These are phyloP conservation scores for Papilio polytes DNA, from an alignment of 1,140 invertebrate species.

Conservation along the genomic window DNA sequence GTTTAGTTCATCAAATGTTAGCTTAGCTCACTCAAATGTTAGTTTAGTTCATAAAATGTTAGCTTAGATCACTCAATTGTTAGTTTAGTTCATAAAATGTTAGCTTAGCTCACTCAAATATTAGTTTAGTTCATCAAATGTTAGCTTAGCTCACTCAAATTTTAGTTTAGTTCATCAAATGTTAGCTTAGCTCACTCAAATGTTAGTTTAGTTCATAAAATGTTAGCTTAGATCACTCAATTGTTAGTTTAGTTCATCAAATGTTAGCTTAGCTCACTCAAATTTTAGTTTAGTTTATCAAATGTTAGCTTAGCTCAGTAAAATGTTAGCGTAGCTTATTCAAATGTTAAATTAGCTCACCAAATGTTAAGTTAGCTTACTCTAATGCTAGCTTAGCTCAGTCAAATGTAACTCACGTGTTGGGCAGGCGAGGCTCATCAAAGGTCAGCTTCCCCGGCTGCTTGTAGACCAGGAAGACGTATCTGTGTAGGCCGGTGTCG, in stretches of 20 bases:
- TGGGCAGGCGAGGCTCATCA: too few species aligned
- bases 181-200: neutral
- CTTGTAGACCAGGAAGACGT: conserved; percentile 94
- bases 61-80: too few species aligned
- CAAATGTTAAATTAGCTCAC: neutral
- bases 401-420: too few species aligned
- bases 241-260: neutral
- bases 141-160: too few species aligned
- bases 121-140: neutral
- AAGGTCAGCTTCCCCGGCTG: conserved; percentile 84
- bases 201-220: neutral
- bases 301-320: too few species aligned
- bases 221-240: neutral
- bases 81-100: too few species aligned
- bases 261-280: too few species aligned
- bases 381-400: neutral
- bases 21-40: too few species aligned
- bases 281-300: too few species aligned
- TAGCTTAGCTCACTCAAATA: neutral
- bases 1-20: neutral
- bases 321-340: neutral
- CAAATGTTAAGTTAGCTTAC: too few species aligned
- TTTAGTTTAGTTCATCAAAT: too few species aligned
- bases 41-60: too few species aligned
- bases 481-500: conserved; percentile 94